Percentiles rank a stretch among this genome's conserved stretches.
These are phyloP conservation scores for Andrena dorsata DNA, from an alignment of 2,888 invertebrate genomes.

Conservation along the genomic window DNA sequence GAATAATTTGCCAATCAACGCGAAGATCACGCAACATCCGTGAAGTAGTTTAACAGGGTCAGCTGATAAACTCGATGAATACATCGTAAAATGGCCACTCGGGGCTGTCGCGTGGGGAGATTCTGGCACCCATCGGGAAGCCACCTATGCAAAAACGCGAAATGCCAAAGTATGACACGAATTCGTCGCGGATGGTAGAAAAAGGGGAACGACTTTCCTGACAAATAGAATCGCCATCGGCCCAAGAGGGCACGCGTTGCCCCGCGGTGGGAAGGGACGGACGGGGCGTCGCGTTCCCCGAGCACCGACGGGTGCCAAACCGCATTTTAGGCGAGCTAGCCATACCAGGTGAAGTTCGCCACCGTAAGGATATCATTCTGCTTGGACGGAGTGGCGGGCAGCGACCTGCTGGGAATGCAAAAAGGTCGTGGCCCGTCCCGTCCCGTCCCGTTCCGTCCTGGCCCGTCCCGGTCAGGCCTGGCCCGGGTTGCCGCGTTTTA, in stretches of 20 bases:
- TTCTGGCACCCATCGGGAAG: not conserved
- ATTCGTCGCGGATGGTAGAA: conserved; percentile 6
- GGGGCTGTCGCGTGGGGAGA: not conserved
- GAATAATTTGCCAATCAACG: not conserved
- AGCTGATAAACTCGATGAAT: not conserved
- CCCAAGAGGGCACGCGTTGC: conserved; percentile 39
- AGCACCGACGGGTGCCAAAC: conserved; percentile 65
- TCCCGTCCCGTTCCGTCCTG: conserved; percentile 48
- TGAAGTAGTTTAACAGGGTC: not conserved
- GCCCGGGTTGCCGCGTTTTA: conserved; percentile 80
- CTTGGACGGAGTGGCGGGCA: conserved; percentile 39
- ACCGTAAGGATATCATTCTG: conserved; percentile 73
- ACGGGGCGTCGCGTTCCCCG: conserved; percentile 48
- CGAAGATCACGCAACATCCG: not conserved
- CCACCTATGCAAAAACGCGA: not conserved
- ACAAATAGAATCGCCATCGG: conserved; percentile 52
- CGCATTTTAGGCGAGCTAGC: conserved; percentile 79
- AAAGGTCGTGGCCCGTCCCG: conserved; percentile 74
- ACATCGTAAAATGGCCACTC: not conserved
- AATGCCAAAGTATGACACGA: not conserved
- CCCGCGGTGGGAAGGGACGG: not conserved
- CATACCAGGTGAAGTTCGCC: conserved; percentile 70
- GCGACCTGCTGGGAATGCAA: conserved; percentile 73
- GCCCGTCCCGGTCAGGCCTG: conserved; percentile 31
- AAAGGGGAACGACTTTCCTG: conserved; percentile 40